Conservation (phyloP, 2,113 vertebrate species). For the Esox niger region DNA sequence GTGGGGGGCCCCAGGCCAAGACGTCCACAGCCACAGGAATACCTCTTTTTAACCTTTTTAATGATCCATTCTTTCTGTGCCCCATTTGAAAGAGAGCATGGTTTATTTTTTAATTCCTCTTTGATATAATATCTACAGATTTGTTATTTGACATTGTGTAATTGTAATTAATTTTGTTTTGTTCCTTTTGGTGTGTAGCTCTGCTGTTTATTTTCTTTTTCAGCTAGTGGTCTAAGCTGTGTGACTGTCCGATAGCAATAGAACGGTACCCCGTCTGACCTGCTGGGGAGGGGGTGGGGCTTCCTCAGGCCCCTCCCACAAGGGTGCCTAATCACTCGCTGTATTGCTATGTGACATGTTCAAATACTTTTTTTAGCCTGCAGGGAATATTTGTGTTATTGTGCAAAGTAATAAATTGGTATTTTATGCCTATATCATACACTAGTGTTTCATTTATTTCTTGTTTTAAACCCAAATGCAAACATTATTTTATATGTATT, state of each 20-base stretch:
- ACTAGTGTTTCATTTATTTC: conserved; percentile 20
- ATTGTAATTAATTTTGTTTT: conserved; percentile 64
- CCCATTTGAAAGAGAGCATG: conserved; percentile 70
- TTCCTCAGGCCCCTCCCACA: conserved; percentile 64
- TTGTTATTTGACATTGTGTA: conserved; percentile 77
- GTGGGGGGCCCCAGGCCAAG: conserved; percentile 43
- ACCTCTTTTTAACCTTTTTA: conserved; percentile 73
- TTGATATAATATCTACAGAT: conserved; percentile 73
- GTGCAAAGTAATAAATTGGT: conserved; percentile 93
- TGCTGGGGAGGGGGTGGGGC: conserved; percentile 63
- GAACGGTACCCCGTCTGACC: conserved; percentile 79
- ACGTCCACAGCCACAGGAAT: conserved; percentile 57
- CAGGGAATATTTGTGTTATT: conserved; percentile 96
- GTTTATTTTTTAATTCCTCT: conserved; percentile 71
- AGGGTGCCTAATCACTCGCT: conserved; percentile 71
- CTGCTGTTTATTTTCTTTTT: conserved; percentile 57
- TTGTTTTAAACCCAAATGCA: neutral
- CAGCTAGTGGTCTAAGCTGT: conserved; percentile 75
- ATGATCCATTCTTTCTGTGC: conserved; percentile 62
- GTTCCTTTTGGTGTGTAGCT: conserved; percentile 72
- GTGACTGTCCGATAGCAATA: conserved; percentile 90
- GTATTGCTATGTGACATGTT: conserved; percentile 79
- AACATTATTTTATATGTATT: neutral
- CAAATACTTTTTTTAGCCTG: conserved; percentile 82
- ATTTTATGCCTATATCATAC: conserved; percentile 85